phyloP scores from a whole-genome alignment of 2,888 invertebrate species.

The Pseudeuparius sepicola region DNA sequence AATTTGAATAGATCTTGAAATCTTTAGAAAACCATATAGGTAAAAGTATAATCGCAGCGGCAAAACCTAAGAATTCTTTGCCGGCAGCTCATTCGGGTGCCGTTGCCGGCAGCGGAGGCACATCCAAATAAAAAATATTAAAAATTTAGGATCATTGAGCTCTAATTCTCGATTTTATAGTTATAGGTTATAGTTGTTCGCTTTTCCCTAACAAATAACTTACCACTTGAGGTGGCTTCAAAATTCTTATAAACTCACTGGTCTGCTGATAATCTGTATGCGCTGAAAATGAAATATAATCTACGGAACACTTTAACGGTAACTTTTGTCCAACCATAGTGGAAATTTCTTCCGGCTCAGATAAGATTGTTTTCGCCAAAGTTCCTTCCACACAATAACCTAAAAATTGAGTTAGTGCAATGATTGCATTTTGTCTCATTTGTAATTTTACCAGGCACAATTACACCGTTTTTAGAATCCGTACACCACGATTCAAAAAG shows the following conservation, averaged over 20 bases:
- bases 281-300: slow-evolving; percentile 98
- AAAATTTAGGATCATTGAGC: no score
- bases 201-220: no score
- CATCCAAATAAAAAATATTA: no score
- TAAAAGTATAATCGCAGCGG: no score
- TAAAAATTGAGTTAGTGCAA: slow-evolving; percentile 26
- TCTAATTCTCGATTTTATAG: no score
- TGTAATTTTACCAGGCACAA: slow-evolving; percentile 69
- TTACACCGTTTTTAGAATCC: slow-evolving; percentile 95
- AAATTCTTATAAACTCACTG: slow-evolving; percentile 87
- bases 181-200: no score
- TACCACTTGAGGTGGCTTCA: slow-evolving; percentile 91
- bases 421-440: not conserved
- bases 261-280: slow-evolving; percentile 98
- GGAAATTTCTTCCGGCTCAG: slow-evolving; percentile 95
- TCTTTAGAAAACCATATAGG: no score
- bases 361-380: slow-evolving; percentile 83
- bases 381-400: slow-evolving; percentile 87
- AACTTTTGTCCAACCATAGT: slow-evolving; percentile 93
- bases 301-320: slow-evolving; percentile 93
- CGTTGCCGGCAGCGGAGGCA: no score
- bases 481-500: slow-evolving; percentile 99
- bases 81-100: no score
- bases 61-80: no score
- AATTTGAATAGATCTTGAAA: no score